Evolutionary conservation across 2,113 vertebrate species (phyloP), one percentile per base, ranked within the genome.

Genomic region (Hippocampus mohnikei): DNA sequence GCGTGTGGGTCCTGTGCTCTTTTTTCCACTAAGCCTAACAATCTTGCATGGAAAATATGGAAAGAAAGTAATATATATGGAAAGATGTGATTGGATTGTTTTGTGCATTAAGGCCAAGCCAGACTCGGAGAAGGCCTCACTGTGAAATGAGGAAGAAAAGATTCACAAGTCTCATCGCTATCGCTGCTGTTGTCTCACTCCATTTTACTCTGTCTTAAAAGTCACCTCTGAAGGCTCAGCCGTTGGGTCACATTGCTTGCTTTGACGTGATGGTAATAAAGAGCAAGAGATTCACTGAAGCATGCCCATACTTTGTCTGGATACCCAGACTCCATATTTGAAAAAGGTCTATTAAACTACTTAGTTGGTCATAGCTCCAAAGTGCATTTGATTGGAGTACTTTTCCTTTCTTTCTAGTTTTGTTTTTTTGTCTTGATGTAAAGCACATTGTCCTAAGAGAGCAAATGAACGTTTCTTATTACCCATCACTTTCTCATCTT

Each of bases 151-250:
- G 69, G 63, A 29, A 69, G 64, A 74, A 41, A 63, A 84, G 69
- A 82, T 83, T 80, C 67, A 76, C 71, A 81, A 82, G 55, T 73
- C 72, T 79, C 77, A 76, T 75, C 72, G 77, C 74, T 76, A 84
- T 87, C 80, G 77, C 63, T 70, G 79, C 68, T 74, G 76, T 83
- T 78, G 81, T 86, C 68, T 70, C 74, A 83, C 67, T 82, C 71
- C 74, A 82, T 75, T 83, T 81, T 81, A 50, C 62, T 77, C 75
- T 68, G 73, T 76, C 71, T 71, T 70, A 78, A 33, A 61, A 61
- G 29, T 73, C 65, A 69, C 73, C 40, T 41, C 67, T 70, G 71
- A 75, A 76, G 67, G 59, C 78, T 55, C 52, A 11, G 52, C 21
- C 21, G 69, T 62, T 70, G 52, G 59, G 59, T 61, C 59, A 37